These are phyloP conservation scores for Crotophaga sulcirostris DNA, from an alignment of 2,113 vertebrate genomes.

Conservation along the genomic window DNA sequence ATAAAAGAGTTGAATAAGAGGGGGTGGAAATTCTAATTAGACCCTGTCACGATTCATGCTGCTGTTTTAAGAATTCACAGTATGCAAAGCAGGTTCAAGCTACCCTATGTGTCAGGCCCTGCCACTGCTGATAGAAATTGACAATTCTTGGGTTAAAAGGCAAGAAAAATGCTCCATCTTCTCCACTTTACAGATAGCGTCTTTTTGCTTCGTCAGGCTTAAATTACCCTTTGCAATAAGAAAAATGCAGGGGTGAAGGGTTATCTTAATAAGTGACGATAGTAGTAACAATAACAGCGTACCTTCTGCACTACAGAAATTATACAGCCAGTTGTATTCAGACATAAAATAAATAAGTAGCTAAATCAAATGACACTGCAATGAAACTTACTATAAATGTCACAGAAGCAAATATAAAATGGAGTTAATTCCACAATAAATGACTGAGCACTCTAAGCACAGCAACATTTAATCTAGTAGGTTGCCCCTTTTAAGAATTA, in stretches of 20 bases:
- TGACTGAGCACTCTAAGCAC: not conserved
- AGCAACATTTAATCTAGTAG: not conserved
- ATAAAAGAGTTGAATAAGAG: conserved; percentile 57
- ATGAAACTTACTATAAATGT: conserved; percentile 59
- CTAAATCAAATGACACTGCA: conserved; percentile 26
- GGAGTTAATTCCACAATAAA: not conserved
- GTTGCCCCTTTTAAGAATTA: not conserved
- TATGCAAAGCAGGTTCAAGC: conserved; percentile 76
- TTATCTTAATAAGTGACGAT: not conserved
- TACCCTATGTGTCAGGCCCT: conserved; percentile 42
- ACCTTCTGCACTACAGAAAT: not conserved
- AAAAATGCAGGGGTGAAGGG: not conserved
- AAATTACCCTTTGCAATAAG: not conserved
- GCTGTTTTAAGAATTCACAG: conserved; percentile 73
- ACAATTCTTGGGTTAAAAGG: conserved; percentile 67
- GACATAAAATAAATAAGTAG: conserved; percentile 56
- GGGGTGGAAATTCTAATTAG: conserved; percentile 79
- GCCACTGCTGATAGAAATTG: conserved; percentile 33
- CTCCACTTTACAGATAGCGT: not conserved
- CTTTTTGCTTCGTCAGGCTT: not conserved
- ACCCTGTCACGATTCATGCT: conserved; percentile 76
- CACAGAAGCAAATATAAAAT: conserved; percentile 27
- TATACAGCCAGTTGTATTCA: conserved; percentile 8
- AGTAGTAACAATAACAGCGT: not conserved
- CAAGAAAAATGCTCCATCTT: not conserved